phyloP scores from a whole-genome alignment of 37 sponge, comb jelly and placozoan genomes.

The Halichondria panicea region DNA sequence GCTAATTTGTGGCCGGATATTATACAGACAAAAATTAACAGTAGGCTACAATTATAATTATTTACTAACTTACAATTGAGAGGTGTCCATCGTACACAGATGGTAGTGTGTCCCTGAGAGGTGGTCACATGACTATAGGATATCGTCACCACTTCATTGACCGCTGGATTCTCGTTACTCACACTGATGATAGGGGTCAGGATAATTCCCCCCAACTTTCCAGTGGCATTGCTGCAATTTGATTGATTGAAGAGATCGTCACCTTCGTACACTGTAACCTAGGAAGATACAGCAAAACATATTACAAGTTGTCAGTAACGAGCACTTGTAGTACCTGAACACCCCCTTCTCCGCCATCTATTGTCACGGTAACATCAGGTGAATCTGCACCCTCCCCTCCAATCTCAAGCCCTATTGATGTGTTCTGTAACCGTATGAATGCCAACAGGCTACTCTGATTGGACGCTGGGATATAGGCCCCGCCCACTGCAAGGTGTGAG shows the following conservation, averaged over 20 bases:
- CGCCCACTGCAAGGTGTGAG: slow-evolving; percentile 28
- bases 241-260: slow-evolving; percentile 2
- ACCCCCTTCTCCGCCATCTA: background rate
- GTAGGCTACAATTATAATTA: too few relatives aligned
- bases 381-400: slow-evolving; percentile 3
- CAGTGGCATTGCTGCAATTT: slow-evolving; percentile 1
- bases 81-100: too few relatives aligned
- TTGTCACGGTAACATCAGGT: background rate
- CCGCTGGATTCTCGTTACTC: background rate
- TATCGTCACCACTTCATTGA: slow-evolving; percentile 1
- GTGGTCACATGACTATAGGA: slow-evolving; percentile 6
- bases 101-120: too few relatives aligned
- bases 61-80: slow-evolving; percentile 5
- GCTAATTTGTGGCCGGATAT: too few relatives aligned
- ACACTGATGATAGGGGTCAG: slow-evolving; percentile 34
- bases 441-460: slow-evolving; percentile 14
- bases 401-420: background rate
- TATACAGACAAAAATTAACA: too few relatives aligned
- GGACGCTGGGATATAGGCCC: slow-evolving; percentile 13
- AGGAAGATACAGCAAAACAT: background rate
- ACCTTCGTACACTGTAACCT: slow-evolving; percentile 26
- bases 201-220: background rate
- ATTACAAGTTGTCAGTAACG: background rate
- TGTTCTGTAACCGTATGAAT: background rate
- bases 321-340: background rate